Percentiles rank a stretch among this genome's conserved stretches.
These are phyloP conservation scores for Lasioglossum vierecki DNA, from an alignment of 2,888 invertebrate species.

Conservation along the genomic window DNA sequence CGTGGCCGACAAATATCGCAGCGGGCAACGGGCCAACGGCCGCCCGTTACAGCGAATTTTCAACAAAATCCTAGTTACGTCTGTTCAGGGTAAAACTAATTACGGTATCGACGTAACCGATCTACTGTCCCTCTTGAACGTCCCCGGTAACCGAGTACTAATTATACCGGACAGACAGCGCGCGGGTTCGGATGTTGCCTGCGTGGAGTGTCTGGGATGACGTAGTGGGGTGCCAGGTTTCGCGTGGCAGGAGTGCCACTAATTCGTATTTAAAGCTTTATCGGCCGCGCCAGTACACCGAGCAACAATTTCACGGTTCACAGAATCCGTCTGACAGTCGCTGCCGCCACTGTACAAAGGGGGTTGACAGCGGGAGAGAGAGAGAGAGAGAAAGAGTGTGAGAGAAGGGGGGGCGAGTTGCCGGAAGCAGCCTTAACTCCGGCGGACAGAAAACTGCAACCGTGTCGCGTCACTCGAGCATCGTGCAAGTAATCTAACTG, in stretches of 20 bases:
- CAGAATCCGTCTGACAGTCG: slow-evolving; percentile 70
- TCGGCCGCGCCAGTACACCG: slow-evolving; percentile 74
- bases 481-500: slow-evolving; percentile 57
- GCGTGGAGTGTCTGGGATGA: slow-evolving; percentile 50
- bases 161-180: slow-evolving; percentile 42
- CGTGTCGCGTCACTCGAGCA: slow-evolving; percentile 39
- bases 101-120: slow-evolving; percentile 45
- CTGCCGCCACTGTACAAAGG: background rate
- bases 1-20: slow-evolving; percentile 28
- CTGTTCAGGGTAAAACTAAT: slow-evolving; percentile 48
- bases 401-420: background rate
- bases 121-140: slow-evolving; percentile 24
- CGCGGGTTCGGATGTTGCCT: slow-evolving; percentile 17
- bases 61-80: slow-evolving; percentile 19
- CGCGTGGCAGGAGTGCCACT: slow-evolving; percentile 70
- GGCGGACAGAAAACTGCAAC: slow-evolving; percentile 45
- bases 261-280: slow-evolving; percentile 83
- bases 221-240: slow-evolving; percentile 44
- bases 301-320: slow-evolving; percentile 81
- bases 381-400: too few species aligned
- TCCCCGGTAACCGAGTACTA: slow-evolving; percentile 44
- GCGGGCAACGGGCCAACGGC: slow-evolving; percentile 39
- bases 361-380: background rate
- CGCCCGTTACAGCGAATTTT: slow-evolving; percentile 33
- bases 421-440: slow-evolving; percentile 20